Evolutionary conservation across 2,797 vertebrate genomes (phyloP).

Genomic region (Melanotaenia boesemani): DNA sequence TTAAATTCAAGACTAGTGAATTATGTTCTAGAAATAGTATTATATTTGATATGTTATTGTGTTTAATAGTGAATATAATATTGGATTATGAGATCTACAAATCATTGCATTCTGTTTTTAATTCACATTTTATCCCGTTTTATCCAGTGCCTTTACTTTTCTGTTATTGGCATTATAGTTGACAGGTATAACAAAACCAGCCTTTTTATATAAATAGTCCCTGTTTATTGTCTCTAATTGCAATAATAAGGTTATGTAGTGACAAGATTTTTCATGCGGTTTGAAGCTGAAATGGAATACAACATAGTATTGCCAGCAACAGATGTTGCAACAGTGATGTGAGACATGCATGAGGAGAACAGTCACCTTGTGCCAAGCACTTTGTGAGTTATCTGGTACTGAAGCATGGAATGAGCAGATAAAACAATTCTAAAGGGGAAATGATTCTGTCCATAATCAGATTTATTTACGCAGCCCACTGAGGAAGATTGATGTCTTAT

Average conservation of each 20-base stretch:
- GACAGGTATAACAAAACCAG: background rate
- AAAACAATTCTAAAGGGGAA: constrained; percentile 87
- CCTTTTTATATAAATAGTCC: background rate
- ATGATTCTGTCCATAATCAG: constrained; percentile 86
- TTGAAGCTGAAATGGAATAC: constrained; percentile 42
- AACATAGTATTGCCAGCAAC: constrained; percentile 44
- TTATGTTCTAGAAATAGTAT: background rate
- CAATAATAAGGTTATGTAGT: background rate
- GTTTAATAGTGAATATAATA: background rate
- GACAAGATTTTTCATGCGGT: constrained; percentile 11
- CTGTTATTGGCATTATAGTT: background rate
- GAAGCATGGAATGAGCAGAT: constrained; percentile 81
- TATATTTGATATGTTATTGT: background rate
- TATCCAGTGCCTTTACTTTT: background rate
- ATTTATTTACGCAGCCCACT: constrained; percentile 84
- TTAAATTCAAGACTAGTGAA: too few species aligned
- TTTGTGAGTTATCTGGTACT: constrained; percentile 74
- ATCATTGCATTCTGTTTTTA: background rate
- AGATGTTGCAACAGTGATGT: constrained; percentile 32
- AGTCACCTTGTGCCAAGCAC: constrained; percentile 67
- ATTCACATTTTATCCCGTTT: background rate
- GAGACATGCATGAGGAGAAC: constrained; percentile 43
- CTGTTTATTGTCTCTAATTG: background rate
- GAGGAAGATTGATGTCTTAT: constrained; percentile 87
- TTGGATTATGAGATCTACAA: background rate